Conservation (phyloP, 1,140 invertebrate species). For the Notospermus geniculatus region DNA sequence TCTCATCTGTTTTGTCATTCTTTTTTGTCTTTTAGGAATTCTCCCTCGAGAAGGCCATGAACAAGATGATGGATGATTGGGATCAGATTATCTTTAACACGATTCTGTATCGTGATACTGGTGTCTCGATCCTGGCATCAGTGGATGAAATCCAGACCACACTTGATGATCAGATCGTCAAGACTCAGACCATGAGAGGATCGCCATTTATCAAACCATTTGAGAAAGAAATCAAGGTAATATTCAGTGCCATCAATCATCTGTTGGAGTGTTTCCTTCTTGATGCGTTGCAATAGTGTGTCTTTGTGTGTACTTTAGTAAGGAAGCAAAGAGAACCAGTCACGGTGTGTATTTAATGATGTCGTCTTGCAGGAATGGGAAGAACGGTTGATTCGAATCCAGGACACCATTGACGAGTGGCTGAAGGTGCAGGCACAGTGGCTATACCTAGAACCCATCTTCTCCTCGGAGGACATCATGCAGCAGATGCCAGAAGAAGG, state of each 20-base stretch:
- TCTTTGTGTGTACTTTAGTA: no score
- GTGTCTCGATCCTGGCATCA: constrained; percentile 53
- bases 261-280: no score
- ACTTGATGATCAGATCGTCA: constrained; percentile 58
- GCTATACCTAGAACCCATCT: constrained; percentile 59
- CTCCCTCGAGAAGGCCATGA: constrained; percentile 54
- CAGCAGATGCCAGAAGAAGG: constrained; percentile 59
- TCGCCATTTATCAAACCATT: constrained; percentile 58
- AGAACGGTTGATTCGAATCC: constrained; percentile 57
- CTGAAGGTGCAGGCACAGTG: constrained; percentile 60
- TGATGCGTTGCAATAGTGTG: no score
- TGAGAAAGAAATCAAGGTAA: constrained; percentile 61
- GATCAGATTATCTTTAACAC: constrained; percentile 45
- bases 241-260: no score
- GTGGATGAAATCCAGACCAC: constrained; percentile 57
- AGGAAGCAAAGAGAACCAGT: no score
- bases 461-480: constrained; percentile 58
- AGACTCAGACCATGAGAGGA: constrained; percentile 57
- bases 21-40: constrained; percentile 60
- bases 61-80: constrained; percentile 57
- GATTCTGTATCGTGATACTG: constrained; percentile 61
- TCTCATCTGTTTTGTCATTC: no score
- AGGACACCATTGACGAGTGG: constrained; percentile 57
- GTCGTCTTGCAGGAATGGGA: constrained; percentile 50
- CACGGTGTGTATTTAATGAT: no score